phyloP scores from a whole-genome alignment of 1,140 invertebrate species.

The Melipona quadrifasciata region DNA sequence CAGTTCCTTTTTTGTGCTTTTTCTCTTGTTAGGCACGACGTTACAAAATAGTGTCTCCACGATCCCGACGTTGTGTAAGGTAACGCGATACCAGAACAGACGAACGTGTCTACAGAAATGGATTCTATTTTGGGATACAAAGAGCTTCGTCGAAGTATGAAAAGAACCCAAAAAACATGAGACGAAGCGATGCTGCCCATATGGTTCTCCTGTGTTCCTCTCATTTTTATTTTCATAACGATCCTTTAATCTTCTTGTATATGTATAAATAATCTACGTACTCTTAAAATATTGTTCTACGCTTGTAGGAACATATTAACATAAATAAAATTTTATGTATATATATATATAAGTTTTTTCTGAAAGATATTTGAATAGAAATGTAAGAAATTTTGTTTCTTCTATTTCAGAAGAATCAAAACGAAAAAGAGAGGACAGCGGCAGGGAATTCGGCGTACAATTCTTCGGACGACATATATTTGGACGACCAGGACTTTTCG shows the following conservation, averaged over 20 bases:
- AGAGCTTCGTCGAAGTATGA: background rate
- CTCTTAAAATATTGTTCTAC: background rate
- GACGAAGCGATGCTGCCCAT: background rate
- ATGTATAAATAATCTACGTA: background rate
- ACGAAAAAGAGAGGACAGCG: conserved; percentile 72
- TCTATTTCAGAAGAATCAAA: conserved; percentile 73
- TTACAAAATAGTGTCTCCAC: background rate
- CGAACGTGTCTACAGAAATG: background rate
- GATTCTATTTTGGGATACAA: conserved; percentile 21
- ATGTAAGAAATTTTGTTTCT: background rate
- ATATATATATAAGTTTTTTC: background rate
- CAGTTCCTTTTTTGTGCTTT: background rate
- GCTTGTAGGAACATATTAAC: background rate
- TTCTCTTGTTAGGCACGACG: background rate
- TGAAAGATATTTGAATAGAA: too few species aligned
- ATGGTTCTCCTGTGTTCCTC: background rate
- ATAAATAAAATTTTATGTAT: background rate
- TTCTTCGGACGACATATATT: conserved; percentile 79
- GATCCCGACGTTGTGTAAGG: background rate
- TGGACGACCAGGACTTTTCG: conserved; percentile 80
- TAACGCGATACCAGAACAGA: conserved; percentile 23
- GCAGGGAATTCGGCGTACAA: conserved; percentile 72
- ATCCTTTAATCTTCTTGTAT: background rate
- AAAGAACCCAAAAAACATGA: background rate
- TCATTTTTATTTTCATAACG: background rate